Percentiles rank a stretch among this genome's conserved stretches.
Conservation (phyloP, 2,797 vertebrate species). For the Pangasius larnaudii region DNA sequence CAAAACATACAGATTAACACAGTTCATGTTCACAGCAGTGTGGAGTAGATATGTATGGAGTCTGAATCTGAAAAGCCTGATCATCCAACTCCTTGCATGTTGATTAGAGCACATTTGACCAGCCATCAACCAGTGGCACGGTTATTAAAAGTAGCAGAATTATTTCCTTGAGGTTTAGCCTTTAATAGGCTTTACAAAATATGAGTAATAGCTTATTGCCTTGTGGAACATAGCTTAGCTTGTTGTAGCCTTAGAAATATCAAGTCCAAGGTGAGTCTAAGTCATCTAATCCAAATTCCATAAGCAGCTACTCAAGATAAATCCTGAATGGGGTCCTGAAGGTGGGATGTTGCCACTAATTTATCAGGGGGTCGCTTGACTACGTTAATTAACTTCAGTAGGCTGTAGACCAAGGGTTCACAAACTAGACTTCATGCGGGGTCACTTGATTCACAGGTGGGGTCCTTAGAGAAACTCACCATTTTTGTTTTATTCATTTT, state of each 20-base stretch:
- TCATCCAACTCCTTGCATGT: background rate
- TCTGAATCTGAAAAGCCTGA: background rate
- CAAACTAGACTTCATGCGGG: background rate
- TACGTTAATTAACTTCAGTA: background rate
- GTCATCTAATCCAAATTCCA: background rate
- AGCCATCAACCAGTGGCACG: background rate
- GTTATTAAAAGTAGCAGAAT: background rate
- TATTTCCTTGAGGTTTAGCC: background rate
- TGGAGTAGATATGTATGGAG: background rate
- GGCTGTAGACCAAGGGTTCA: background rate
- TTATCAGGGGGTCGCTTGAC: background rate
- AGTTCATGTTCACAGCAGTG: background rate
- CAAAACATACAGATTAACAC: background rate
- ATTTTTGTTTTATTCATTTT: background rate
- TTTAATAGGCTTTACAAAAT: background rate
- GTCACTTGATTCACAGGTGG: background rate
- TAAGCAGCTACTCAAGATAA: background rate
- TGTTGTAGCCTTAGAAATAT: background rate
- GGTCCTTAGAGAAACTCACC: background rate
- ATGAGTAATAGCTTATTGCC: background rate
- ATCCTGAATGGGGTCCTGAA: background rate
- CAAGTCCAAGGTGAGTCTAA: background rate
- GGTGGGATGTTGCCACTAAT: background rate
- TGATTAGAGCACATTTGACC: background rate
- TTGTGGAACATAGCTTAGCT: background rate